Conservation (phyloP, 2,888 invertebrate species). For the Taphrorychus bicolor region DNA sequence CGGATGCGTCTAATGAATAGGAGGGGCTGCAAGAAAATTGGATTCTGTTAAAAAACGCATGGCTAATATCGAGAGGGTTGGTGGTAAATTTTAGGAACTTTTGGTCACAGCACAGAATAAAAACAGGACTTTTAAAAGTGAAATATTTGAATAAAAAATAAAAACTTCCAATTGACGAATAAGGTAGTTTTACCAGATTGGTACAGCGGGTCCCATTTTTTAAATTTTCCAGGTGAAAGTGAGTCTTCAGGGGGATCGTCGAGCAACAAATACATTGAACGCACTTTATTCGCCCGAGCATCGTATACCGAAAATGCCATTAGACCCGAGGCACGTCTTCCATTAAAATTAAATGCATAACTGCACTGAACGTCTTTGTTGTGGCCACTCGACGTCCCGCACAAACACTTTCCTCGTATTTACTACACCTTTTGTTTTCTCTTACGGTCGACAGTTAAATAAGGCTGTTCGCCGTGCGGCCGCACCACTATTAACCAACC, state of each 20-base stretch:
- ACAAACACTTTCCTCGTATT: not conserved
- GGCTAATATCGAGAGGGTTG: not conserved
- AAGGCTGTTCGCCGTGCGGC: not conserved
- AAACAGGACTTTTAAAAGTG: no score
- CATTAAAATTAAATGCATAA: not conserved
- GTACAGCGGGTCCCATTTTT: not conserved
- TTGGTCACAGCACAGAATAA: no score
- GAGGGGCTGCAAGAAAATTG: not conserved
- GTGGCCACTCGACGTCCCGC: not conserved
- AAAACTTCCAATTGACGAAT: no score
- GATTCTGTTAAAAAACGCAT: not conserved
- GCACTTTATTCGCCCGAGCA: not conserved
- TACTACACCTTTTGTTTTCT: not conserved
- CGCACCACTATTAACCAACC: not conserved
- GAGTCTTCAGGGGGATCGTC: not conserved
- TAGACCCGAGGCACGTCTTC: not conserved
- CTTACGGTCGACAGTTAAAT: not conserved
- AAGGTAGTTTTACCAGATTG: not conserved
- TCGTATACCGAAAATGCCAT: conserved; percentile 7
- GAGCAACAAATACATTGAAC: not conserved
- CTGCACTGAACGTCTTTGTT: not conserved
- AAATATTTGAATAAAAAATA: no score
- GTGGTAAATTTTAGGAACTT: no score
- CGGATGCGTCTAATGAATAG: not conserved
- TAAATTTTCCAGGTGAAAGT: not conserved